Percentiles rank a stretch among this genome's conserved stretches.
Conservation (phyloP, 2,888 invertebrate species). For the Ganaspis brasiliensis region DNA sequence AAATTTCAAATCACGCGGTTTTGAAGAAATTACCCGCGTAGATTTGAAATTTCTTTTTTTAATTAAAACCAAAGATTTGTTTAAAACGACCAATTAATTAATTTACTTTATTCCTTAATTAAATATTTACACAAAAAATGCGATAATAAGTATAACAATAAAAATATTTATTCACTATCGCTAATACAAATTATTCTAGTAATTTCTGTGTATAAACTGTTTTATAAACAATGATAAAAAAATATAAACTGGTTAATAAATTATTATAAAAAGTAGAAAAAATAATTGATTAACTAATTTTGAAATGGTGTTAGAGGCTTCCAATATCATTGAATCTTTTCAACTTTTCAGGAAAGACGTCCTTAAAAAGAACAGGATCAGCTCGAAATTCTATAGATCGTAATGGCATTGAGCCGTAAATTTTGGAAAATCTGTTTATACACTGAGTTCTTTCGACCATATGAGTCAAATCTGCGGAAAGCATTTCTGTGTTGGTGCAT, state of each 20-base stretch:
- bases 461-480: slow-evolving; percentile 95
- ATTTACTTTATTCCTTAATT: no score
- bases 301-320: slow-evolving; percentile 84
- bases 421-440: slow-evolving; percentile 87
- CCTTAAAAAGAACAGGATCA: slow-evolving; percentile 96
- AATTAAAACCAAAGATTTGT: no score
- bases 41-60: no score
- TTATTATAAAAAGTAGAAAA: slow-evolving; percentile 41
- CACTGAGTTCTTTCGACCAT: slow-evolving; percentile 96
- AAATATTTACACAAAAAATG: no score
- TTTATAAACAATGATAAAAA: slow-evolving; percentile 21
- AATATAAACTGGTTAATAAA: slow-evolving; percentile 20
- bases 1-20: no score
- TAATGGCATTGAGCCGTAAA: slow-evolving; percentile 94
- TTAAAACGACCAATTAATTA: no score
- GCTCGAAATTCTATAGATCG: slow-evolving; percentile 95
- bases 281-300: slow-evolving; percentile 11
- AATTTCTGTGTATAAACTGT: neutral
- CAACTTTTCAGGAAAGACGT: slow-evolving; percentile 91
- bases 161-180: slow-evolving; percentile 1
- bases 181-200: neutral
- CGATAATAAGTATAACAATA: neutral
- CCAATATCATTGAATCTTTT: slow-evolving; percentile 95
- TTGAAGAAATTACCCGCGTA: no score
- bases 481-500: slow-evolving; percentile 95